Conservation (phyloP, 2,888 invertebrate genomes). For the Aleiodes alternator region DNA sequence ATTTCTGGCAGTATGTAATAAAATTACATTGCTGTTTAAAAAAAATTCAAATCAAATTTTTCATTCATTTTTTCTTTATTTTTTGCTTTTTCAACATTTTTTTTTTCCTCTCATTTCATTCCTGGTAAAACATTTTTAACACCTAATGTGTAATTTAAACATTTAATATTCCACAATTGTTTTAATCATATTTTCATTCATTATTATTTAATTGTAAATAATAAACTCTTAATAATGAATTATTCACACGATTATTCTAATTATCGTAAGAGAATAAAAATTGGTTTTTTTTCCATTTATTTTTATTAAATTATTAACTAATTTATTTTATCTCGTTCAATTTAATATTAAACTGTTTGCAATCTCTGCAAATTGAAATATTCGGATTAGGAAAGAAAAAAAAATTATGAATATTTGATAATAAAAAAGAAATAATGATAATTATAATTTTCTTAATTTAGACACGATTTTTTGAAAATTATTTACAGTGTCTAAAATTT, state of each 20-base stretch:
- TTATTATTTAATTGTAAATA: conserved; percentile 26
- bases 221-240: conserved; percentile 18
- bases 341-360: background rate
- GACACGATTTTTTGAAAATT: too few relatives aligned
- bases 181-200: background rate
- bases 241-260: conserved; percentile 27
- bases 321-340: background rate
- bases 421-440: too few relatives aligned
- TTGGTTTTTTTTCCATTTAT: conserved; percentile 10
- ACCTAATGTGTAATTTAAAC: conserved; percentile 27
- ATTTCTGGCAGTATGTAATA: conserved; percentile 50
- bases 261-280: conserved; percentile 31
- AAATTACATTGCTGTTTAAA: conserved; percentile 53
- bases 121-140: conserved; percentile 27
- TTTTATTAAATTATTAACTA: background rate
- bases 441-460: too few relatives aligned
- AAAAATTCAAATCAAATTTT: conserved; percentile 18
- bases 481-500: background rate
- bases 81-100: conserved; percentile 30
- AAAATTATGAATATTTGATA: too few relatives aligned
- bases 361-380: background rate
- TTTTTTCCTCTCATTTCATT: conserved; percentile 23
- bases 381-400: too few relatives aligned
- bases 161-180: conserved; percentile 28
- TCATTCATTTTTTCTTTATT: conserved; percentile 32